Conservation (phyloP, 35 echinoderm and acorn worm genomes). For the Strongylocentrotus purpuratus region DNA sequence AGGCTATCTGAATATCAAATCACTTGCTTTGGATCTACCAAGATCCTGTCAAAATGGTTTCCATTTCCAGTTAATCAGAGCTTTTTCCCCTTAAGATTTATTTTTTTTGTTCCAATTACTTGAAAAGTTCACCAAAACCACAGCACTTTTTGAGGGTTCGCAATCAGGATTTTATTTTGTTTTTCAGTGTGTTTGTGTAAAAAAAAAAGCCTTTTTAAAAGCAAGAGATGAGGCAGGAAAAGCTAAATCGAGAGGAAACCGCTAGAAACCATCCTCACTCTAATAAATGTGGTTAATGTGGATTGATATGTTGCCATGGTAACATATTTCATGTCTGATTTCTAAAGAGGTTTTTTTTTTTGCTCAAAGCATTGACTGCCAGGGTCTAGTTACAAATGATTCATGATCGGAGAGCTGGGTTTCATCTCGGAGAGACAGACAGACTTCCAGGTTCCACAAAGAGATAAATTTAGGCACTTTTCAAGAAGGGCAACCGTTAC, state of each 20-base stretch:
- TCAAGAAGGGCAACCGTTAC: background rate
- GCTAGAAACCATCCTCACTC: background rate
- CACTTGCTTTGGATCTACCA: too few species aligned
- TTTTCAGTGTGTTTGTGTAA: background rate
- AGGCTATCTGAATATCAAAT: too few species aligned
- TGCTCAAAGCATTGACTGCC: background rate
- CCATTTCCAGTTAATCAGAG: background rate
- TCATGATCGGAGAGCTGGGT: background rate
- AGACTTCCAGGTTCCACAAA: background rate
- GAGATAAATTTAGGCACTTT: background rate
- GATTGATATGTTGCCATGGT: constrained; percentile 20
- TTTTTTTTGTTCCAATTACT: background rate
- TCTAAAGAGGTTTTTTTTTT: constrained; percentile 9
- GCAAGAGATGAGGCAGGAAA: background rate
- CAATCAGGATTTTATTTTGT: background rate
- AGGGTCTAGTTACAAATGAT: constrained; percentile 22
- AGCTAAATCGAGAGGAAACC: background rate
- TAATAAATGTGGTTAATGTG: constrained; percentile 32
- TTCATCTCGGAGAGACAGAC: background rate
- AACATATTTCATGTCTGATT: constrained; percentile 29
- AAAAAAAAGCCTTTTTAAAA: background rate
- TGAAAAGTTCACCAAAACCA: background rate
- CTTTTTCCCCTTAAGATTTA: background rate
- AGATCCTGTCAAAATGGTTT: background rate
- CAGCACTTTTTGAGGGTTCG: background rate